Base-by-base conservation (phyloP, 2,797 vertebrate species). In the Thaleichthys pacificus region DNA sequence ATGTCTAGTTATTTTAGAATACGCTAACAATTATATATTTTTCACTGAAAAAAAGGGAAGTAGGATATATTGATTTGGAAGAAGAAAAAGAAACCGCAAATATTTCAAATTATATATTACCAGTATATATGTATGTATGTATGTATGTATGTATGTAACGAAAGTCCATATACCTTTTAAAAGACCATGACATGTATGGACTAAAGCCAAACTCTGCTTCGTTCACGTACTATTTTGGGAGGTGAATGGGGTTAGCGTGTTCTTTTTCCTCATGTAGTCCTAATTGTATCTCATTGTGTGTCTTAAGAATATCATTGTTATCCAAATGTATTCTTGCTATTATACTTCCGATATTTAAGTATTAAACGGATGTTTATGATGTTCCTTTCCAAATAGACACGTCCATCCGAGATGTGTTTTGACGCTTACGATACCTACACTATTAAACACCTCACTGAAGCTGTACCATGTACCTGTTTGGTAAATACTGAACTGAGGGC, bases 321-420 rank as follows among this genome's bases (percentile, higher is more conserved):
- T 87, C 71, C 82, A 87, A 84, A 86, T 85, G 80, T 88, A 77
- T 82, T 89, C 79, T 88, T 86, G 81, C 75, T 88, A 86, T 89
- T 86, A 88, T 87, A 86, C 78, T 88, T 86, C 82, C 78, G 84
- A 47, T 79, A 80, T 79, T 64, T 68, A 54, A 42, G 70, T 75
- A 75, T 69, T 74, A 78, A 88, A 84, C 86, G 68, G 82, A 87
- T 86, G 77, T 85, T 86, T 87, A 86, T 87, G 84, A 83, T 82
- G 77, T 76, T 83, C 83, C 83, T 87, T 91, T 81, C 80, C 75
- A 83, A 83, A 87, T 79, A 88, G 86, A 82, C 79, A 87, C 77
- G 84, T 82, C 82, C 82, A 88, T 81, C 75, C 82, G 77, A 86
- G 68, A 75, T 78, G 71, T 89, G 71, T 70, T 76, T 84, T 85